A percentile compares a stretch with the other conserved stretches of the same genome.
Conservation (phyloP, 1,140 invertebrate species). For the Eciton burchellii region DNA sequence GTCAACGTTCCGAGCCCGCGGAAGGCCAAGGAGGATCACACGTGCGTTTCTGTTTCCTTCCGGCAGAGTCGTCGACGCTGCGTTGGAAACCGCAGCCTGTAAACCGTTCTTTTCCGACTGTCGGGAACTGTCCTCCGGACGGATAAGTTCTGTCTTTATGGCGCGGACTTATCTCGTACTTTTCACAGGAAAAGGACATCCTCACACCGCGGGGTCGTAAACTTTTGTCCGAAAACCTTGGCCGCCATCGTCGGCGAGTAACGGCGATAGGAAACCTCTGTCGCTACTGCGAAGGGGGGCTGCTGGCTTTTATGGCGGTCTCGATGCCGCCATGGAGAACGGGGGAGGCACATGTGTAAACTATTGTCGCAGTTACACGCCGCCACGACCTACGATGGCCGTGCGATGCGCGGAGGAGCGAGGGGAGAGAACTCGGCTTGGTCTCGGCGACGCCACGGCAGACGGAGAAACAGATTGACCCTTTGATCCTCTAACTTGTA, state of each 20-base stretch:
- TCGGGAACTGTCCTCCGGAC: slow-evolving; percentile 33
- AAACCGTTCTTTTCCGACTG: neutral
- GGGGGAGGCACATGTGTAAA: slow-evolving; percentile 53
- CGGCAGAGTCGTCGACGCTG: neutral
- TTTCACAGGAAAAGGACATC: slow-evolving; percentile 21
- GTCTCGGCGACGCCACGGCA: neutral
- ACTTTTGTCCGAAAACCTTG: slow-evolving; percentile 48
- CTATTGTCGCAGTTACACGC: slow-evolving; percentile 63
- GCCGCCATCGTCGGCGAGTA: slow-evolving; percentile 37
- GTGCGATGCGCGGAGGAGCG: neutral
- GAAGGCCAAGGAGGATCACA: neutral
- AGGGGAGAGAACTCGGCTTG: slow-evolving; percentile 33
- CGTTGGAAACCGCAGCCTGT: neutral
- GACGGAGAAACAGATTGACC: slow-evolving; percentile 63
- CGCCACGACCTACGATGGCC: slow-evolving; percentile 15
- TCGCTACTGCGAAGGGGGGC: slow-evolving; percentile 40
- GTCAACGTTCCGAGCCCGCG: no score
- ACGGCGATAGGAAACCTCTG: slow-evolving; percentile 45
- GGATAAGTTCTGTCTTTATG: slow-evolving; percentile 17
- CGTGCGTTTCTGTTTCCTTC: neutral
- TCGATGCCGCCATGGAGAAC: slow-evolving; percentile 48
- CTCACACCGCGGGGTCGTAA: slow-evolving; percentile 41
- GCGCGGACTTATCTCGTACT: slow-evolving; percentile 9
- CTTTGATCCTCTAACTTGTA: slow-evolving; percentile 70
- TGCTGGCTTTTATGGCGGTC: slow-evolving; percentile 19